Percentiles rank a stretch among this genome's conserved stretches.
Conservation (phyloP, 2,888 invertebrate genomes). For the Heteropelma amictum region DNA sequence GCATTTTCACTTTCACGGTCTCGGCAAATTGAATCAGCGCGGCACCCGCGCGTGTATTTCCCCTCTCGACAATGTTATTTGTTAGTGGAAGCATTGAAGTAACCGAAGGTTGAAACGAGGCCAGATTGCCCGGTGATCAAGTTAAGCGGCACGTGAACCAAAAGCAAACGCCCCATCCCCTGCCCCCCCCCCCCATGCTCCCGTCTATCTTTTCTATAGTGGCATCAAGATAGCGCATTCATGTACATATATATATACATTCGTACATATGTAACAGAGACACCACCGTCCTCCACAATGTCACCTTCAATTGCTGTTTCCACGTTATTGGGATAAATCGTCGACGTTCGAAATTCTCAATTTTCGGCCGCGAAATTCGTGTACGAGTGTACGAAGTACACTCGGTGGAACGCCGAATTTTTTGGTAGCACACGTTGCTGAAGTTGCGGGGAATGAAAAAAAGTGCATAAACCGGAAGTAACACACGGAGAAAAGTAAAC, state of each 20-base stretch:
- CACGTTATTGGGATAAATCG: no score
- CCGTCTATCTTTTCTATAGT: slow-evolving; percentile 17
- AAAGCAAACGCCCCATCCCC: slow-evolving; percentile 63
- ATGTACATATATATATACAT: slow-evolving; percentile 5
- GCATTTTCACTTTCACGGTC: slow-evolving; percentile 67
- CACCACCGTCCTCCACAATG: no score
- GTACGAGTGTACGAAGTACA: no score
- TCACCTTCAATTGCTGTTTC: no score
- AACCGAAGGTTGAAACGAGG: slow-evolving; percentile 77
- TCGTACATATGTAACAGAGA: neutral
- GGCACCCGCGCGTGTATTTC: slow-evolving; percentile 66
- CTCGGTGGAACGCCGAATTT: no score
- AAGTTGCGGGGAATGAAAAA: no score
- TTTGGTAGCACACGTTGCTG: no score
- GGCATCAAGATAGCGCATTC: slow-evolving; percentile 21
- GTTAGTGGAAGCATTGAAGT: slow-evolving; percentile 76
- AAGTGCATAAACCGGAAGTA: no score
- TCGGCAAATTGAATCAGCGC: slow-evolving; percentile 75
- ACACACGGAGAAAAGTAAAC: no score
- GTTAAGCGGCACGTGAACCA: slow-evolving; percentile 77
- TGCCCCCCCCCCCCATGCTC: no score
- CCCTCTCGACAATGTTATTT: slow-evolving; percentile 75
- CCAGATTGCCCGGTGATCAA: slow-evolving; percentile 78
- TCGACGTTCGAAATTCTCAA: no score
- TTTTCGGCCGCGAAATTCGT: no score